Percentiles rank a stretch among this genome's conserved stretches.
phyloP scores from a whole-genome alignment of 2,888 invertebrate species.

The Diarsia rubi region DNA sequence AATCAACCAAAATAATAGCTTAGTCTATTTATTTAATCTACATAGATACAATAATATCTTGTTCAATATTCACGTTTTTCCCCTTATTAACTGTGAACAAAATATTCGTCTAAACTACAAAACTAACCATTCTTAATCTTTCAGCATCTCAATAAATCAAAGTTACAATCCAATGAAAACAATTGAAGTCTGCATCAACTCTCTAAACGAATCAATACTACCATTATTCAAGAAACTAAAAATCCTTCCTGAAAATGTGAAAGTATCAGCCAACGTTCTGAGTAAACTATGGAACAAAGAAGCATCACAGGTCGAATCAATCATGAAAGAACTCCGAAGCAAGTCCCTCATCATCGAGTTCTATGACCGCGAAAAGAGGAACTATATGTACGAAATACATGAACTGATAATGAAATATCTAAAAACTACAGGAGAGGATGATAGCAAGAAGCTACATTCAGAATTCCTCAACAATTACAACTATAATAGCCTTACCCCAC shows the following conservation, averaged over 20 bases:
- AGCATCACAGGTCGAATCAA: conserved; percentile 89
- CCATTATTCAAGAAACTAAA: conserved; percentile 92
- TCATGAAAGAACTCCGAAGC: conserved; percentile 92
- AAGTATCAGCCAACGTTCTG: conserved; percentile 91
- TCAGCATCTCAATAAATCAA: conserved; percentile 78
- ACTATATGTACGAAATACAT: conserved; percentile 93
- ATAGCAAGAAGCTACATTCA: conserved; percentile 89
- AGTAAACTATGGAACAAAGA: conserved; percentile 84
- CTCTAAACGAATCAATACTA: conserved; percentile 86
- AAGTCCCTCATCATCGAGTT: conserved; percentile 93
- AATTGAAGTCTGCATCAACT: conserved; percentile 92
- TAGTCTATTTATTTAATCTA: background rate
- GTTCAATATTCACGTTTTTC: background rate
- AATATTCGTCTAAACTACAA: background rate
- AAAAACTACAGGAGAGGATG: conserved; percentile 83
- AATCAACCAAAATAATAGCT: background rate
- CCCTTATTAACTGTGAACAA: background rate
- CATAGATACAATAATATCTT: background rate
- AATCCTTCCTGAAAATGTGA: conserved; percentile 93
- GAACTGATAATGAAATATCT: conserved; percentile 93
- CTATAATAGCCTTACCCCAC: conserved; percentile 86
- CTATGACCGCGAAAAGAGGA: conserved; percentile 91
- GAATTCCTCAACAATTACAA: conserved; percentile 91
- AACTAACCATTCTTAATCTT: conserved; percentile 46
- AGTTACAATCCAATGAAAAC: conserved; percentile 86